Conservation (phyloP, 2,797 vertebrate genomes). For the Astyanax mexicanus region DNA sequence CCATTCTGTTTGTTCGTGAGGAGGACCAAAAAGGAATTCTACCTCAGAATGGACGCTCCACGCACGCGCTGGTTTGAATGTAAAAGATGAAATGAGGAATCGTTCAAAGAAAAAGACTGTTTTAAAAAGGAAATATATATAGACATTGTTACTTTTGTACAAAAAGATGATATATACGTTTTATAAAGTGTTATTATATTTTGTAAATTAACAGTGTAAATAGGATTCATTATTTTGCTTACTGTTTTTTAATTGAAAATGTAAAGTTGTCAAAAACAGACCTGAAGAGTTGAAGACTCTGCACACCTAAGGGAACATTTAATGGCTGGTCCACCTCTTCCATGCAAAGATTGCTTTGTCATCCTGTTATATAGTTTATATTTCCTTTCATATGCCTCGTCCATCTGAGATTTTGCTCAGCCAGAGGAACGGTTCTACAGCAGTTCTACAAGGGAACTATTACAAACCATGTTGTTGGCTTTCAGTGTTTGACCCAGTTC, state of each 20-base stretch:
- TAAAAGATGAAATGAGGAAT: conserved; percentile 66
- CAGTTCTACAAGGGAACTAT: neutral
- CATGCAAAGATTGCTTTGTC: conserved; percentile 22
- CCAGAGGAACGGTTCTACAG: neutral
- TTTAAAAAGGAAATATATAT: conserved; percentile 46
- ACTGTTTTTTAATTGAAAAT: conserved; percentile 71
- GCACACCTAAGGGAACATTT: conserved; percentile 22
- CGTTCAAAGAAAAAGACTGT: conserved; percentile 41
- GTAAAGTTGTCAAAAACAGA: conserved; percentile 23
- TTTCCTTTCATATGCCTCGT: neutral
- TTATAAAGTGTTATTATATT: conserved; percentile 85
- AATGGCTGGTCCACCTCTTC: conserved; percentile 48
- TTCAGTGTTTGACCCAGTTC: conserved; percentile 55
- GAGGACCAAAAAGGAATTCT: conserved; percentile 74
- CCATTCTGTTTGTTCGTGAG: conserved; percentile 59
- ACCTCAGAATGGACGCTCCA: conserved; percentile 87
- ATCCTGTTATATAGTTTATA: conserved; percentile 1
- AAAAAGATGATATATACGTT: conserved; percentile 83
- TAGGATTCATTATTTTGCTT: conserved; percentile 86
- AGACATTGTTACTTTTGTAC: conserved; percentile 71
- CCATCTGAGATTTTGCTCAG: neutral
- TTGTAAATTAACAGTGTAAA: conserved; percentile 93
- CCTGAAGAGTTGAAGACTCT: conserved; percentile 13
- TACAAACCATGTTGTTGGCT: conserved; percentile 44
- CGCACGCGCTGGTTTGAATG: conserved; percentile 69